A percentile compares a stretch with the other conserved stretches of the same genome.
phyloP scores from a whole-genome alignment of 1,140 invertebrate species.

The Triops cancriformis region DNA sequence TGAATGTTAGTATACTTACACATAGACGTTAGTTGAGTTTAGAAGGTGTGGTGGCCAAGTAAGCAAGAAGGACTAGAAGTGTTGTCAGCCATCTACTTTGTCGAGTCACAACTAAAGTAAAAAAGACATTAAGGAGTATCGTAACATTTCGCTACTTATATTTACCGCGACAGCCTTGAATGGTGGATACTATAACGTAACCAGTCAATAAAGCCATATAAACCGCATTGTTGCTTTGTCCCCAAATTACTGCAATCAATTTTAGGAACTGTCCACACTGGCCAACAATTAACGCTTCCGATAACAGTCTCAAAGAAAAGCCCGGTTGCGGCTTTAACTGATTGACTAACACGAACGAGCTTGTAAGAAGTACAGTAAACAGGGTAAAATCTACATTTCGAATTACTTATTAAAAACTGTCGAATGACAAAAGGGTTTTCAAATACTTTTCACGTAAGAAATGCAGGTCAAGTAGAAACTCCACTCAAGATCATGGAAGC shows the following conservation, averaged over 20 bases:
- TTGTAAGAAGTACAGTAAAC: background rate
- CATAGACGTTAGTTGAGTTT: background rate
- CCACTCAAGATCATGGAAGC: background rate
- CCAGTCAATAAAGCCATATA: background rate
- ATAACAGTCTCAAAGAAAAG: background rate
- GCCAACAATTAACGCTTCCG: background rate
- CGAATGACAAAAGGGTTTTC: no score
- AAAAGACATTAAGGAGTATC: background rate
- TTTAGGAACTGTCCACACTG: background rate
- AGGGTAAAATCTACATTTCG: background rate
- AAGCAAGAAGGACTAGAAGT: background rate
- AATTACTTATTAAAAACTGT: no score
- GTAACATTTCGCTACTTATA: background rate
- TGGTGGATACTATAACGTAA: background rate
- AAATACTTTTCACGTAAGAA: background rate
- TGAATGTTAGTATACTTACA: no score
- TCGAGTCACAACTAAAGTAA: background rate
- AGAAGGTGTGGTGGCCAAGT: background rate
- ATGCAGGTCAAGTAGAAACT: background rate
- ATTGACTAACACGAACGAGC: background rate
- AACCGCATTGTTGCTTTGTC: background rate
- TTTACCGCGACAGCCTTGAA: background rate
- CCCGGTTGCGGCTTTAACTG: background rate
- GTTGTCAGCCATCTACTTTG: background rate
- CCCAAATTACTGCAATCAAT: background rate